Base-by-base conservation (phyloP, 2,888 invertebrate genomes). In the Drosophila gaucha region DNA sequence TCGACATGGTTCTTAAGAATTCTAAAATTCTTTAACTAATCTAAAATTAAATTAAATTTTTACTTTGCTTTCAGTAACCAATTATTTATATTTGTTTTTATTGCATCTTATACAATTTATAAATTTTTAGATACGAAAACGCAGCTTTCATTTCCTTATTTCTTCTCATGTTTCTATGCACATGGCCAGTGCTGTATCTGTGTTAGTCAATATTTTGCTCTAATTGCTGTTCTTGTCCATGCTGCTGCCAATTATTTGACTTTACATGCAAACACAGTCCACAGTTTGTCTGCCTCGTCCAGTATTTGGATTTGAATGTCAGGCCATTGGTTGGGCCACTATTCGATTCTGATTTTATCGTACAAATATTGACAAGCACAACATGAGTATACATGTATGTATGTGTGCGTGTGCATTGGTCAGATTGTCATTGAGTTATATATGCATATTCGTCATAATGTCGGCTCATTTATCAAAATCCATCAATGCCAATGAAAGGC, bases 391-490 rank as follows among this genome's bases (percentile, higher is more conserved):
- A n/a, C n/a, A n/a, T n/a, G n/a, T 35, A 9, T n/a, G 14, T 22
- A 9, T 36, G 33, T 59, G n/a, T 36, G 18, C 28, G 20, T 47
- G 26, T 28, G 39, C 55, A 16, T 58, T 70, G 73, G 56, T 64
- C 69, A 69, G 47, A 66, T 64, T 68, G 66, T 60, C 54, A 67
- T 66, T 59, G 30, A 51, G 12, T 38, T 57, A 56, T 59, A 63
- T 71, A 51, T 76, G 72, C 78, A 80, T 65, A 73, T 72, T 65
- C 58, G 66, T 68, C 67, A 71, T 67, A 74, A 72, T 67, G 78
- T 63, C 56, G 47, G 58, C 46, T 52, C 72, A 78, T 84, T 77
- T 69, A 79, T 84, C 77, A 73, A 65, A 72, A 86, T 83, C 74
- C 65, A 74, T 80, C 86, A 87, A 66, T 72, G 69, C 63, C 87